A percentile compares a stretch with the other conserved stretches of the same genome.
Evolutionary conservation across 2,888 invertebrate genomes (phyloP).

Genomic region (Odontothrips loti): DNA sequence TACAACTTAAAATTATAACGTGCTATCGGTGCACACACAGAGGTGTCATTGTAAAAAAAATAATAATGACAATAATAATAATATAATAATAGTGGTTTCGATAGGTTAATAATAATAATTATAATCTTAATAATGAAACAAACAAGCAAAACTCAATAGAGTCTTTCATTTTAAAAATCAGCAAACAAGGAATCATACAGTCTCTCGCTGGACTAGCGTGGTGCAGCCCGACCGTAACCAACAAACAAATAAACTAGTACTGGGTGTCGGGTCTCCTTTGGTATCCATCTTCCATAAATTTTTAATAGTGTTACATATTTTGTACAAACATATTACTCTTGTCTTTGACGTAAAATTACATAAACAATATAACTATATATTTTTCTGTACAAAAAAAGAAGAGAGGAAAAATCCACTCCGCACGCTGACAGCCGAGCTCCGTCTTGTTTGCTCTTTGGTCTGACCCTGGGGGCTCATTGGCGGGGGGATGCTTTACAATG

Average conservation of each 20-base stretch:
- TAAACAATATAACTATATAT: conserved; percentile 21
- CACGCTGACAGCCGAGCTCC: neutral
- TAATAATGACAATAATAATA: conserved; percentile 20
- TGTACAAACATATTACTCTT: conserved; percentile 27
- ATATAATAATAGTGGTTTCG: conserved; percentile 23
- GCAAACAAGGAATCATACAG: conserved; percentile 20
- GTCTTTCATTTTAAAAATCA: conserved; percentile 2
- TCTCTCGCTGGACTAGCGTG: conserved; percentile 23
- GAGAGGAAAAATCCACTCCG: neutral
- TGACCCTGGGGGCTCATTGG: neutral
- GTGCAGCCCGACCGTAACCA: conserved; percentile 23
- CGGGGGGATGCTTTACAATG: neutral
- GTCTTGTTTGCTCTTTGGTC: conserved; percentile 6
- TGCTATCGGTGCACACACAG: conserved; percentile 23
- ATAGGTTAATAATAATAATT: conserved; percentile 10
- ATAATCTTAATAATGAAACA: conserved; percentile 25
- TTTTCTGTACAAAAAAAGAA: conserved; percentile 23
- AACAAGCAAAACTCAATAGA: conserved; percentile 25
- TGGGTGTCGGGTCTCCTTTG: conserved; percentile 25
- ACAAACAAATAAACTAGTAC: conserved; percentile 21
- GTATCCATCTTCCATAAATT: conserved; percentile 15
- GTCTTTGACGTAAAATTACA: conserved; percentile 17
- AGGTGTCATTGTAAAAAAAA: conserved; percentile 26
- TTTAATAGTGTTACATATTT: conserved; percentile 4
- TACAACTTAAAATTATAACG: conserved; percentile 23